Evolutionary conservation across 2,797 vertebrate species (phyloP), one percentile per base, ranked within the genome.

Genomic region (Glyptemys insculpta): DNA sequence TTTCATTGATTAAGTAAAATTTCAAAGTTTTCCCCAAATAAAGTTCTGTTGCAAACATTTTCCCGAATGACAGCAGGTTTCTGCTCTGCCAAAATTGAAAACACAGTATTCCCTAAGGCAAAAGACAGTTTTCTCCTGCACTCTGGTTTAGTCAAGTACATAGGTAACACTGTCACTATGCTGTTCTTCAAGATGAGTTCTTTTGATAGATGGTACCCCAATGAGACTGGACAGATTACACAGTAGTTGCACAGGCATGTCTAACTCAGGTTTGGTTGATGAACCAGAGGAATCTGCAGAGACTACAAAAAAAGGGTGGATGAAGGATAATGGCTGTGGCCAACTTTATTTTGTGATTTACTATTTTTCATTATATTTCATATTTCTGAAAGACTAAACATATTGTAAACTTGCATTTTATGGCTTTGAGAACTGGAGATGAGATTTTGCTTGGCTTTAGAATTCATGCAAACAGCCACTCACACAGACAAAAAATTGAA

Each of bases 151-250:
- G n/a, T 47, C 53, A 78, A 37, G 11, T 49, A 31, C 25, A 83
- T 86, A 21, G 50, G 44, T 37, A 11, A 79, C 29, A 5, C 23
- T 72, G 47, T 12, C 72, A 52, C 47, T 83, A 6, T 87, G n/a
- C 12, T 52, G 0, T 76, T 89, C 34, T 76, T 90, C 0, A 0
- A 16, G 19, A 27, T 27, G 12, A 91, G 3, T 21, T 80, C 15
- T 31, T 83, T 83, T 57, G 44, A 27, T 72, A 93, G 49, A 54
- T 44, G 79, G n/a, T 53, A 89, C 76, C 79, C 41, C 83, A 88
- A 50, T 76, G 57, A 89, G 76, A 81, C 19, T 89, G 18, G 83
- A 31, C 85, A 74, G 23, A 53, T 89, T 78, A 81, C 23, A 72
- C 3, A 1, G 1, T 41, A 52, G 19, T 8, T 87, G 87, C 19